A percentile compares a stretch with the other conserved stretches of the same genome.
These are phyloP conservation scores for Artibeus lituratus DNA, from an alignment of 2,797 vertebrate genomes.

Conservation along the genomic window DNA sequence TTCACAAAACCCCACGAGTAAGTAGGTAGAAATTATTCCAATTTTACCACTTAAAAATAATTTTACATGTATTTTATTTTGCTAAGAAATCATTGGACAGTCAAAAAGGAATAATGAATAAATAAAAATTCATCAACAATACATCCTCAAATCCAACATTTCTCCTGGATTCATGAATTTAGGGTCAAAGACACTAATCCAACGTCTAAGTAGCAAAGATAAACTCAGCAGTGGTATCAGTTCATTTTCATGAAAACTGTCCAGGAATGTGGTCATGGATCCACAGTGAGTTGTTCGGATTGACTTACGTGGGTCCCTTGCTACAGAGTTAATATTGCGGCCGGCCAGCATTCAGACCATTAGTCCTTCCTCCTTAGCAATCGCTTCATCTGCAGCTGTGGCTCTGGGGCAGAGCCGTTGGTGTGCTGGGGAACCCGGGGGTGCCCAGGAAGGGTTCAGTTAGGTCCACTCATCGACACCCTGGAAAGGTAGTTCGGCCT, in stretches of 20 bases:
- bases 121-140: background rate
- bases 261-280: background rate
- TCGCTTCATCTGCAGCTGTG: background rate
- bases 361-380: background rate
- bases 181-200: background rate
- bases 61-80: background rate
- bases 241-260: background rate
- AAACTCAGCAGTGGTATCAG: background rate
- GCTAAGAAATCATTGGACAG: background rate
- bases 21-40: background rate
- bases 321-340: background rate
- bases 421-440: background rate
- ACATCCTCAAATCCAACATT: background rate
- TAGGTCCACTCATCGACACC: background rate
- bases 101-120: background rate
- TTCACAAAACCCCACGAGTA: background rate
- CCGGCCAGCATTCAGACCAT: background rate
- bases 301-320: background rate
- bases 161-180: background rate
- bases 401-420: background rate
- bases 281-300: background rate
- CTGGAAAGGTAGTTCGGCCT: background rate
- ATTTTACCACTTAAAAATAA: background rate
- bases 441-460: background rate
- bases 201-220: background rate